Evolutionary conservation across 2,888 invertebrate species (phyloP), one percentile per base, ranked within the genome.

Genomic region (Tinea semifulvella): DNA sequence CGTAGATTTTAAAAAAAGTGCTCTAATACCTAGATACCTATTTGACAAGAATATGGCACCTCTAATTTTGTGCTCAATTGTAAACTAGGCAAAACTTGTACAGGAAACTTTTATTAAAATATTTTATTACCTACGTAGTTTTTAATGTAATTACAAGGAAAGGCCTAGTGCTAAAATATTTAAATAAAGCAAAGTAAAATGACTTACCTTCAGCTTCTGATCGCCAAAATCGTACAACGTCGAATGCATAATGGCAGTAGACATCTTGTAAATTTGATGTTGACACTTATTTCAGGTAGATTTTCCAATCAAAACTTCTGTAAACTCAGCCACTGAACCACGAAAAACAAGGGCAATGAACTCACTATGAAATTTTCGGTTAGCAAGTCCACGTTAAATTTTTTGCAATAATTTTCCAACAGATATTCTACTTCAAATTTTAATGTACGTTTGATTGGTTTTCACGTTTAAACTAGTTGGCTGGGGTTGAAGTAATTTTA

Each of bases 231-330:
- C 89, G 80, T 87, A 89, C 83, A 88, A 84, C 65, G 88, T 85
- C 76, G 86, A 86, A 76, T 87, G 86, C 89, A 89, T 89, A 74
- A 89, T 88, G 71, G 88, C 89, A 58, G 90, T 88, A 79, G 89
- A 89, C 90, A 89, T 90, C 31, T 31, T 31, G 10, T n/a, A 31
- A 31, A 14, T 2, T 31, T 62, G 62, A 67, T 57, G 56, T 68
- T 63, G 65, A 56, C 76, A 75, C 75, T 75, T 66, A 68, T 70
- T 79, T 77, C 79, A 77, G 72, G 31, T 16, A 2, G 53, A 62
- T 53, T 63, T 56, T 60, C 61, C 56, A 52, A 60, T 60, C 62
- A 53, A 60, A 62, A 63, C 61, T 59, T 61, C 61, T 64, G 65
- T 60, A 64, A 73, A 75, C 65, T 65, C 61, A 69, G 69, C 58